phyloP scores from a whole-genome alignment of 2,797 vertebrate genomes.

The Falco cherrug region DNA sequence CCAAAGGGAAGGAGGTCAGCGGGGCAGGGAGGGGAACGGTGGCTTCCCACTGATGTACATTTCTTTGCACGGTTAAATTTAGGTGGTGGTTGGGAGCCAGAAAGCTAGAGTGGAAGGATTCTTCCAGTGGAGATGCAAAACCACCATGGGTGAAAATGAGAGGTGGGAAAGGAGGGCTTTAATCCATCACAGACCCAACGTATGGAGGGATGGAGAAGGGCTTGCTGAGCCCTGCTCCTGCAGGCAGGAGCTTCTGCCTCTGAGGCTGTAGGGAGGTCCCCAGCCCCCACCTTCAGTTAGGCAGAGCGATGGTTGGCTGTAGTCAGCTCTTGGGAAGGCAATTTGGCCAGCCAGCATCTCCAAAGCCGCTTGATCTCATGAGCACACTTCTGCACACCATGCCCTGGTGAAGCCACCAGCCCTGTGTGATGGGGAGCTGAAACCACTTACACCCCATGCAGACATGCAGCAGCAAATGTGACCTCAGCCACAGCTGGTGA shows the following conservation, averaged over 20 bases:
- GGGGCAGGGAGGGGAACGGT: accelerated
- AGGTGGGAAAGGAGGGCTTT: not conserved
- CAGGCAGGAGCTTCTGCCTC: not conserved
- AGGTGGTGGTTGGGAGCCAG: not conserved
- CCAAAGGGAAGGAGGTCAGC: not conserved
- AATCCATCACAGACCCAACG: accelerated
- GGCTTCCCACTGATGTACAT: accelerated
- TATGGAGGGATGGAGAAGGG: not conserved
- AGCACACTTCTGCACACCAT: accelerated
- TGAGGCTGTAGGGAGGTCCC: not conserved
- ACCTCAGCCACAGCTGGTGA: not conserved
- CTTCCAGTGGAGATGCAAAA: not conserved
- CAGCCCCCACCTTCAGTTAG: not conserved
- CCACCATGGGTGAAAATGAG: accelerated
- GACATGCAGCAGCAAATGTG: not conserved
- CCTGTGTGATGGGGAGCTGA: not conserved
- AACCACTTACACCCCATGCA: not conserved
- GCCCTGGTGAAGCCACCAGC: not conserved
- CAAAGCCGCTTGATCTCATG: not conserved
- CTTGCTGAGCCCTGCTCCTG: not conserved
- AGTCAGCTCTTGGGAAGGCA: not conserved
- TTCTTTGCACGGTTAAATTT: accelerated
- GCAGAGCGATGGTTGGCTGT: not conserved
- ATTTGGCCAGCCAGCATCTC: not conserved
- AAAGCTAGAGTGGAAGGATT: accelerated